Base-by-base conservation (phyloP, 2,888 invertebrate species). In the Plagodis dolabraria region DNA sequence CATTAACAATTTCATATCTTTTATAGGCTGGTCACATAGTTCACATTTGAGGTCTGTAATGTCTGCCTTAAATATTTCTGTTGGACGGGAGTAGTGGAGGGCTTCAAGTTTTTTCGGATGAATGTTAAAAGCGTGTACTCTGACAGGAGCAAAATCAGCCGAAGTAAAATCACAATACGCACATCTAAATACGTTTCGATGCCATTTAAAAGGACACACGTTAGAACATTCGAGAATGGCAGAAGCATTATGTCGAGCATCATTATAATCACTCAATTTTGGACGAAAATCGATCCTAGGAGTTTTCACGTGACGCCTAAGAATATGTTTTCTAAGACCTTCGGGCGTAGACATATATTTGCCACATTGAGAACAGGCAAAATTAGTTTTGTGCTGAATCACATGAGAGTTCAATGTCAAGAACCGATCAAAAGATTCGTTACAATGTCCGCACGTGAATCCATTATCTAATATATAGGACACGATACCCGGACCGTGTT, bases 181-280 rank as follows among this genome's bases (percentile, higher is more conserved):
- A 63, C 92, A 92, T 38, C 77, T 76, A 65, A 89, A 92, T 5
- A 78, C 67, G 0, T 91, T 90, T 7, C 86, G 76, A 43, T 79
- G 82, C 88, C 88, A 90, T 63, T 89, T 80, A 72, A 92, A 92
- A 0, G 92, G 92, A 60, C 84, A 83, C 35, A 77, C 83, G 75
- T 88, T 92, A 40, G 91, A 89, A 72, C 75, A 86, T 72, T 89
- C 85, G 59, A 92, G 74, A 56, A 92, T 83, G 53, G 86, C 74
- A 35, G 82, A 83, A 48, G 90, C 89, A 68, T 91, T 90, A 79
- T 85, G 84, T 74, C 89, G 86, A 7, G 60, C 60, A 36, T 56
- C 56, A n/a, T 56, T 46, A 8, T 56, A 56, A n/a, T 53, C 49
- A 11, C 56, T 53, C 5, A 56, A 42, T 36, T 61, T 61, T 10